Conservation (phyloP, 2,113 vertebrate genomes). For the Clarias macrocephalus region DNA sequence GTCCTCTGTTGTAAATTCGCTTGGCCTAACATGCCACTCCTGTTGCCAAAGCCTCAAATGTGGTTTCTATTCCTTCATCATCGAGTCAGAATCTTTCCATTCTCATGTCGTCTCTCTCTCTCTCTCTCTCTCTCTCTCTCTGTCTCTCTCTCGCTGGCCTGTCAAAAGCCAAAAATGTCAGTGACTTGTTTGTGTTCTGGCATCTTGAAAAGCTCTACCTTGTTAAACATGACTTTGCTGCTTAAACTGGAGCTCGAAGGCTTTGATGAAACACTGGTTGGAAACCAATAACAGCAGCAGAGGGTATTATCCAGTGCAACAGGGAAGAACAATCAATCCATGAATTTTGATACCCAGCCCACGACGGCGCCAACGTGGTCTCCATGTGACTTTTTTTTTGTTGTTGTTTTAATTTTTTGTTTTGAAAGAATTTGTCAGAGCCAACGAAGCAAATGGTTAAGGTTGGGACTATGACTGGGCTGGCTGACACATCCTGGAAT, state of each 20-base stretch:
- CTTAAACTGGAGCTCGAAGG: slow-evolving; percentile 18
- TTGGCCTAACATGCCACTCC: slow-evolving; percentile 71
- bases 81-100: slow-evolving; percentile 84
- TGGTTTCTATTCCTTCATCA: slow-evolving; percentile 81
- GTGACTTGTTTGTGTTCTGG: slow-evolving; percentile 36
- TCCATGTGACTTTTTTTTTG: not conserved
- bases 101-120: slow-evolving; percentile 53
- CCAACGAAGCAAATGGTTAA: slow-evolving; percentile 3
- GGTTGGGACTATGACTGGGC: not conserved
- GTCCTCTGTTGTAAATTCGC: slow-evolving; percentile 66
- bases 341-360: slow-evolving; percentile 36
- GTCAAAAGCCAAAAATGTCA: slow-evolving; percentile 47
- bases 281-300: slow-evolving; percentile 31
- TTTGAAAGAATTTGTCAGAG: not conserved
- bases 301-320: slow-evolving; percentile 8
- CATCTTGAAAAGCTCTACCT: slow-evolving; percentile 45
- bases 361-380: not conserved
- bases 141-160: slow-evolving; percentile 6
- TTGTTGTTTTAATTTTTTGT: not conserved
- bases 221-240: slow-evolving; percentile 35
- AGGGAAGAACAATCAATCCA: slow-evolving; percentile 23
- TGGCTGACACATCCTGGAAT: not conserved
- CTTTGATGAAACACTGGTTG: slow-evolving; percentile 12
- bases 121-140: slow-evolving; percentile 39
- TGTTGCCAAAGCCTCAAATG: slow-evolving; percentile 76